Conservation (phyloP, 2,888 invertebrate genomes). For the Muschampia plurimacula region DNA sequence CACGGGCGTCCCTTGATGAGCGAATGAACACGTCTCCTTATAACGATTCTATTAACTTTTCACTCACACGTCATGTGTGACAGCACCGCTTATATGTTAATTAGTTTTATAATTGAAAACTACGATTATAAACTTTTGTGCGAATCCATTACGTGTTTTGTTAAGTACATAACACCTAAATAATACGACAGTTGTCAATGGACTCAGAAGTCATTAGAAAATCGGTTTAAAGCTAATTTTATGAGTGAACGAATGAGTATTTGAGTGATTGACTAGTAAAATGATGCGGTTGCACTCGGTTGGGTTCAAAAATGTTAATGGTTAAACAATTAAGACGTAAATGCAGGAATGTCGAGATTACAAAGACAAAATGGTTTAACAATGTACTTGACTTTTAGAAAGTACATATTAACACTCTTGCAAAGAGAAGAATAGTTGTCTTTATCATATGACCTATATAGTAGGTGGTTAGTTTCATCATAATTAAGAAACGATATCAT, state of each 20-base stretch:
- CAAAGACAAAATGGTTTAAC: constrained; percentile 5
- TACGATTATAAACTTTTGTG: background rate
- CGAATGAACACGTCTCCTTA: constrained; percentile 49
- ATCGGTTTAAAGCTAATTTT: constrained; percentile 11
- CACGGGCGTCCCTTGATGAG: constrained; percentile 46
- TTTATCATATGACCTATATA: no score
- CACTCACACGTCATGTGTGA: constrained; percentile 52
- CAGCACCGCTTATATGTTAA: constrained; percentile 47
- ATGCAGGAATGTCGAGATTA: constrained; percentile 9
- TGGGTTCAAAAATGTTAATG: constrained; percentile 26
- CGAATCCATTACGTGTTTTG: constrained; percentile 2
- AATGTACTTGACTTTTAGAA: background rate
- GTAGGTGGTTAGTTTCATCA: no score
- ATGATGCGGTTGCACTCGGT: constrained; percentile 15
- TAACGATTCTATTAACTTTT: constrained; percentile 57
- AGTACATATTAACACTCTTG: background rate
- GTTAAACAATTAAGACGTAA: constrained; percentile 30
- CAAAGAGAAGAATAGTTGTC: no score
- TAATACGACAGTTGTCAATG: background rate
- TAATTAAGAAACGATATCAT: no score
- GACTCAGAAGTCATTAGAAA: background rate
- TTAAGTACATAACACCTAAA: background rate
- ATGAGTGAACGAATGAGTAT: constrained; percentile 22
- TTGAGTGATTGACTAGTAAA: constrained; percentile 36
- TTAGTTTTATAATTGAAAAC: constrained; percentile 45